Evolutionary conservation across 2,888 invertebrate genomes (phyloP), one percentile per base, ranked within the genome.

Genomic region (Acanthococcus lagerstroemiae): DNA sequence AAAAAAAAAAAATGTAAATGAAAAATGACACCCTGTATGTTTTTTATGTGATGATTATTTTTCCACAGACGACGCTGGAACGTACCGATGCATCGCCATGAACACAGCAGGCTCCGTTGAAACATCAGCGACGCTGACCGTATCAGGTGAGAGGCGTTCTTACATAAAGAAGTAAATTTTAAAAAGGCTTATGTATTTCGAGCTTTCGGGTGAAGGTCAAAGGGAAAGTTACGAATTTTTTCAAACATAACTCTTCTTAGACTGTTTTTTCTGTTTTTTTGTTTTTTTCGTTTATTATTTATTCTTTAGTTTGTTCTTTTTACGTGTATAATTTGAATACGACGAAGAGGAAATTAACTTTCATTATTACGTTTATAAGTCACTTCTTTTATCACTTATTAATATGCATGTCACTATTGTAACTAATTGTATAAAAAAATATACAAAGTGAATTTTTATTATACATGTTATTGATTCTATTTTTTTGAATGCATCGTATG

Each of bases 11-110:
- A n/a, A n/a, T n/a, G n/a, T n/a, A n/a, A n/a, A n/a, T n/a, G n/a
- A n/a, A n/a, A n/a, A n/a, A n/a, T n/a, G n/a, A n/a, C n/a, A 12
- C n/a, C 25, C 66, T 44, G 48, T n/a, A 60, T 55, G 48, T 22
- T 37, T 54, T 44, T n/a, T 48, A 55, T 58, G 15, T 22, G 21
- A 45, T 55, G 45, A 46, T 65, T 66, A 65, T 67, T 71, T 70
- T 70, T 37, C 3, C 37, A 70, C 75, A 86, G 87, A 84, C 77
- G 90, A 93, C 78, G 83, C 85, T 73, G 91, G 90, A 69, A 83
- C 81, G 69, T 89, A 87, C 75, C 80, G 81, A 56, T 88, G 88
- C 76, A 83, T 83, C 63, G 88, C 87, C 65, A 83, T 82, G 68
- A 89, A 89, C 76, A 78, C 79, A 69, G 78, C 83, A 71, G 88